These are phyloP conservation scores for Ictalurus furcatus DNA, from an alignment of 2,113 vertebrate species.

Conservation along the genomic window DNA sequence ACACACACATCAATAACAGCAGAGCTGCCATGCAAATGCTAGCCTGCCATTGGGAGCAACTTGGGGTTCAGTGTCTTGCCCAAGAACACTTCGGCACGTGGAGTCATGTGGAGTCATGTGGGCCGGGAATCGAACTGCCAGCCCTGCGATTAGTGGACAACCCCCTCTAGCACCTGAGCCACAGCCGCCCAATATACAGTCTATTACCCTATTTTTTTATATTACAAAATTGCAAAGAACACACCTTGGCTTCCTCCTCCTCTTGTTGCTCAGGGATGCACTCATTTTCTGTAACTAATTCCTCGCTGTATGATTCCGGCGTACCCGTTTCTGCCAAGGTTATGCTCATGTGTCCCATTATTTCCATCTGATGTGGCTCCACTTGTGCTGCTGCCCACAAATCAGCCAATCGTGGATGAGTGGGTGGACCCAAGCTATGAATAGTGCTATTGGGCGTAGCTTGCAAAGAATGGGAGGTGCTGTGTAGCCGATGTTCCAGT, in stretches of 20 bases:
- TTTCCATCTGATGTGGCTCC: conserved; percentile 76
- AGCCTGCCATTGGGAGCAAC: no score
- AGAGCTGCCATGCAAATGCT: no score
- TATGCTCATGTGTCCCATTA: conserved; percentile 75
- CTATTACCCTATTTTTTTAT: neutral
- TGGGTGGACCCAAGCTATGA: conserved; percentile 77
- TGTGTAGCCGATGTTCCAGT: conserved; percentile 70
- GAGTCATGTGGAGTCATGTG: no score
- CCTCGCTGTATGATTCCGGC: conserved; percentile 71
- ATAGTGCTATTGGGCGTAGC: conserved; percentile 79
- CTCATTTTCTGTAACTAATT: conserved; percentile 73
- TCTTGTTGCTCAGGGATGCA: conserved; percentile 73
- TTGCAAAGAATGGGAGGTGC: conserved; percentile 74
- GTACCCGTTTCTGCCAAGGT: conserved; percentile 75
- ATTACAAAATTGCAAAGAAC: conserved; percentile 1
- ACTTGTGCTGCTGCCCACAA: conserved; percentile 82
- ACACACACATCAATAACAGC: no score
- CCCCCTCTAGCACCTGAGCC: no score
- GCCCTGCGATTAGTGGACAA: no score
- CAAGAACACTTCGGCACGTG: no score
- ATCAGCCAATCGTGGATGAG: conserved; percentile 82
- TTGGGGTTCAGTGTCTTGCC: no score
- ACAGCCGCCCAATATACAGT: neutral
- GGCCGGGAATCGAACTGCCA: no score
- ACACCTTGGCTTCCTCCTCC: conserved; percentile 71